A percentile compares a stretch with the other conserved stretches of the same genome.
Evolutionary conservation across 2,113 vertebrate genomes (phyloP).

Genomic region (Zosterops japonicus): DNA sequence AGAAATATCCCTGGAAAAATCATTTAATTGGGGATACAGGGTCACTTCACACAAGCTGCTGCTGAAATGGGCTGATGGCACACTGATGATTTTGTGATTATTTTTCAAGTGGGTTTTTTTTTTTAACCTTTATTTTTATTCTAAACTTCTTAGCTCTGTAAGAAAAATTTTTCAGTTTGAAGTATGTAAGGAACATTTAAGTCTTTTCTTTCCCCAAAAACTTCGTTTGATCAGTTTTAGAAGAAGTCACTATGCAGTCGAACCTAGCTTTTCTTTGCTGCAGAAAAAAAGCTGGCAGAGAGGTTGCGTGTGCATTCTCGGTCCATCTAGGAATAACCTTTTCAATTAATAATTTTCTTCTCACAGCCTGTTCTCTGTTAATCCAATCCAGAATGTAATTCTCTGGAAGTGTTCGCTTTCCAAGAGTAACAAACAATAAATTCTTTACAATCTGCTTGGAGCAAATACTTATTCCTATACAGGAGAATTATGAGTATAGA

Average conservation of each 20-base stretch:
- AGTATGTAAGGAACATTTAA: not conserved
- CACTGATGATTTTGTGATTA: not conserved
- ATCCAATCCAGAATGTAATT: not conserved
- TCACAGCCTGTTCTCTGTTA: not conserved
- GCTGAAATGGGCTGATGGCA: not conserved
- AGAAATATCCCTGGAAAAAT: not conserved
- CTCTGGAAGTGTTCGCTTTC: not conserved
- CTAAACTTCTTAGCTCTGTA: not conserved
- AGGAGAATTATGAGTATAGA: not conserved
- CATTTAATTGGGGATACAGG: not conserved
- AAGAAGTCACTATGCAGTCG: not conserved
- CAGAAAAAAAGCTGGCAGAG: not conserved
- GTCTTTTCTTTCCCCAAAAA: not conserved
- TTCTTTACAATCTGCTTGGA: not conserved
- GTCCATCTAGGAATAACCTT: not conserved
- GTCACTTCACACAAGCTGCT: not conserved
- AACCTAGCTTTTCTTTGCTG: not conserved
- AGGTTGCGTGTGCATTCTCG: not conserved
- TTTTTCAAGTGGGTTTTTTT: not conserved
- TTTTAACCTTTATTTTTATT: not conserved
- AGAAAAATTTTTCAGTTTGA: not conserved
- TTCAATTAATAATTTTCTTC: conserved; percentile 12
- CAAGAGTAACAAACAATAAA: conserved; percentile 3
- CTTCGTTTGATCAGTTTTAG: not conserved
- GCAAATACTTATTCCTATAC: not conserved